Evolutionary conservation across 2,888 invertebrate genomes (phyloP), one percentile per base, ranked within the genome.

Genomic region (Acanthococcus lagerstroemiae): DNA sequence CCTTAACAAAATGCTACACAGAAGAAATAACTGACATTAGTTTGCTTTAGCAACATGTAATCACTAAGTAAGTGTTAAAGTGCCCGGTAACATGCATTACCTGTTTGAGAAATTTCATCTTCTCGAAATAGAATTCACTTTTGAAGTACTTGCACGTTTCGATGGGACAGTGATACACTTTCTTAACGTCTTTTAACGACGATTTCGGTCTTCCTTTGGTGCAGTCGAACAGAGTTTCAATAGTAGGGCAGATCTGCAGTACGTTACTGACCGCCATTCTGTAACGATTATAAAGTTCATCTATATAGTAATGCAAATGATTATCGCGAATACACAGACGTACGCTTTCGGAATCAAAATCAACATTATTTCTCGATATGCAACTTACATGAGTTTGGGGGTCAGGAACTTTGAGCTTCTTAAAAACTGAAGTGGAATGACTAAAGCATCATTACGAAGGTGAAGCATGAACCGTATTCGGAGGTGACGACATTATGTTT

Each of bases 1-100:
- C 67, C 48, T 69, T 69, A 3, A 67, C 52, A 37, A 61, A 67
- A 37, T 69, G 69, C 69, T 69, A 55, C 7, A 55, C 37, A 57
- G 19, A 44, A 27, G 9, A 55, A 2, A 27, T 27, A 12, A 1
- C n/a, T 1, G 27, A n/a, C 12, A 55, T 2, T n/a, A 48, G 17
- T 48, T 48, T 21, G 19, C 2, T 21, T 48, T 48, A 17, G 6
- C 5, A 48, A 48, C 12, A n/a, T n/a, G 7, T 17, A 6, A 6
- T n/a, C 19, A 15, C 7, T 37, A 37, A 37, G 15, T 37, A 37
- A 37, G 37, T 15, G 6, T 48, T 48, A 17, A 48, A 48, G 6
- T 17, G 21, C 21, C 21, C 3, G 15, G 3, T 21, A 21, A 12
- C 19, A 9, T 9, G 25, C 12, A 30, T 50, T 37, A 61, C 61